A percentile compares a stretch with the other conserved stretches of the same genome.
These are phyloP conservation scores for Agrenia bidenticulata DNA, from an alignment of 2,888 invertebrate species.

Conservation along the genomic window DNA sequence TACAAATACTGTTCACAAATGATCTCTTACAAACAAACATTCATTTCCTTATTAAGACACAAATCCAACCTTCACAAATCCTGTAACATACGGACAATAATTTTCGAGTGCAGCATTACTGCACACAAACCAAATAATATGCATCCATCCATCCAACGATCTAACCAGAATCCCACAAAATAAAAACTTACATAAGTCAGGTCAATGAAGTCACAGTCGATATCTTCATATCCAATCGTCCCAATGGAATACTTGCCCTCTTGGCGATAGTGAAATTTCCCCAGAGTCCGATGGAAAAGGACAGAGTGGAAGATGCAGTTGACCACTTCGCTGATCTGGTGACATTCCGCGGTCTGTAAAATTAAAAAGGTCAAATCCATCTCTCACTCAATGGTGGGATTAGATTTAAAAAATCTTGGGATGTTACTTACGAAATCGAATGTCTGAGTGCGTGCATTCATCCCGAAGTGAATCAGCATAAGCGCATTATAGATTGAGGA, in stretches of 20 bases:
- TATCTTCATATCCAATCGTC: conserved; percentile 91
- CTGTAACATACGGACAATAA: too few species aligned
- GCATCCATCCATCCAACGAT: too few species aligned
- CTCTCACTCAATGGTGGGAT: not conserved
- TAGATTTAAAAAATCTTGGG: not conserved
- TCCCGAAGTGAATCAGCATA: conserved; percentile 36
- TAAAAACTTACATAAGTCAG: conserved; percentile 78
- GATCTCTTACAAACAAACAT: not conserved
- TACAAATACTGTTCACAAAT: not conserved
- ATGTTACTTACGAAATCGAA: conserved; percentile 57
- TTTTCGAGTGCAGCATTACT: too few species aligned
- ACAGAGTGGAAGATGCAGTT: conserved; percentile 90
- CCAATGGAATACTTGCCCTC: conserved; percentile 95
- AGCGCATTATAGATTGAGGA: conserved; percentile 1
- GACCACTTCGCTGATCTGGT: conserved; percentile 88
- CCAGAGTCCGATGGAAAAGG: conserved; percentile 83
- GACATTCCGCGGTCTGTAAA: conserved; percentile 74
- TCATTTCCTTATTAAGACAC: not conserved
- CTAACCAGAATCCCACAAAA: conserved; percentile 4
- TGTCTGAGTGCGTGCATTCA: conserved; percentile 58
- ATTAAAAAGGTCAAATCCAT: not conserved
- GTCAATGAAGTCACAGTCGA: conserved; percentile 97
- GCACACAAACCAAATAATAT: too few species aligned
- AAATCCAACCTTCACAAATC: too few species aligned
- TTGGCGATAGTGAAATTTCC: conserved; percentile 90